Evolutionary conservation across 1,140 invertebrate genomes (phyloP).

Genomic region (Atta texana): DNA sequence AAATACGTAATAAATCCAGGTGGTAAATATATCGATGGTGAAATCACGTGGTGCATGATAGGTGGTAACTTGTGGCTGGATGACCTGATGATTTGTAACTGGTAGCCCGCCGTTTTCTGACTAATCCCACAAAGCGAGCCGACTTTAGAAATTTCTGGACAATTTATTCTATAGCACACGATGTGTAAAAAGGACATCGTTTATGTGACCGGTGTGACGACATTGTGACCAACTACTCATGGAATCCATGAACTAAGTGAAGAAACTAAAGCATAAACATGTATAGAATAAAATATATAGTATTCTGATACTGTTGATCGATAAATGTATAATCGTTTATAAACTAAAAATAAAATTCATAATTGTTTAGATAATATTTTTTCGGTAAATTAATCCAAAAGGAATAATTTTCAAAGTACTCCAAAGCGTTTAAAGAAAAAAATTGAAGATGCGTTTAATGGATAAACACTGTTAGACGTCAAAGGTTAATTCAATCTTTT

Average conservation of each 20-base stretch:
- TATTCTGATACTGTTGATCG: background rate
- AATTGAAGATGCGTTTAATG: too few species aligned
- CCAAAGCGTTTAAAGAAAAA: background rate
- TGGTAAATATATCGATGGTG: background rate
- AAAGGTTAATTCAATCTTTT: too few species aligned
- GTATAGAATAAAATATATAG: slow-evolving; percentile 8
- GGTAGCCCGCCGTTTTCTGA: slow-evolving; percentile 74
- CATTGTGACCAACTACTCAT: slow-evolving; percentile 51
- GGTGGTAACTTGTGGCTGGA: slow-evolving; percentile 80
- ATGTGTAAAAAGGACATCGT: slow-evolving; percentile 64
- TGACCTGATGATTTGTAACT: slow-evolving; percentile 78
- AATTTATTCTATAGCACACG: slow-evolving; percentile 79
- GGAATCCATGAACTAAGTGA: background rate
- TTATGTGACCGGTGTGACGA: slow-evolving; percentile 24
- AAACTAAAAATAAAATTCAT: too few species aligned
- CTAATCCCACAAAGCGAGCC: slow-evolving; percentile 81
- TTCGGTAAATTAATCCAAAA: background rate
- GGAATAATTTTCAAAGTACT: background rate
- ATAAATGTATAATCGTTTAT: background rate
- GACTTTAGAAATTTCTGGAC: slow-evolving; percentile 80
- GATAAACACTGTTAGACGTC: too few species aligned
- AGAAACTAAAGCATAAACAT: slow-evolving; percentile 8
- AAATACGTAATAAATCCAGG: slow-evolving; percentile 65
- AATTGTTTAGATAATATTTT: background rate
- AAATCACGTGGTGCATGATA: slow-evolving; percentile 64